Percentiles rank a stretch among this genome's conserved stretches.
Conservation (phyloP, 30 jellyfish, hydroid and myxozoan genomes). For the Aurelia aurita complex sp. Pacific region DNA sequence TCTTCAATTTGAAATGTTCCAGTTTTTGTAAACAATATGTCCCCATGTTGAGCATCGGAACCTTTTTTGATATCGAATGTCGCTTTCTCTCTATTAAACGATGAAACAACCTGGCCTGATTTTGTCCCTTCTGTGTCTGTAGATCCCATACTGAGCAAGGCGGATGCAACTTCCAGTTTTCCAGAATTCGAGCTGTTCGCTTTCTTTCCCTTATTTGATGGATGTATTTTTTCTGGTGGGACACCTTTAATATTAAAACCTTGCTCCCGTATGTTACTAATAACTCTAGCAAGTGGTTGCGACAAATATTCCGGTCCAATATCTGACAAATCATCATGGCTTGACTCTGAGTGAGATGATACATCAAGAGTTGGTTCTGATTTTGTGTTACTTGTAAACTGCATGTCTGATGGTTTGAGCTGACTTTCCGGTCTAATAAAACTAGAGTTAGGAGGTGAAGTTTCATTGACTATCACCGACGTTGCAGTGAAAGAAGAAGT, state of each 20-base stretch:
- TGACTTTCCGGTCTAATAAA: no score
- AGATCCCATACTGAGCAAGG: slow-evolving; percentile 91
- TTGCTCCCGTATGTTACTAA: slow-evolving; percentile 31
- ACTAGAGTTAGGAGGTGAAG: not conserved
- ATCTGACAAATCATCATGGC: not conserved
- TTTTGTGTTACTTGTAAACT: no score
- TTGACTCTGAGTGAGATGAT: not conserved
- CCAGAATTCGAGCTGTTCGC: slow-evolving; percentile 40
- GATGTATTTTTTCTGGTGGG: not conserved
- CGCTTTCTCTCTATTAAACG: slow-evolving; percentile 51
- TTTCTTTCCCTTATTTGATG: slow-evolving; percentile 11
- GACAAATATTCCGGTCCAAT: not conserved
- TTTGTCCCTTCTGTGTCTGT: slow-evolving; percentile 49
- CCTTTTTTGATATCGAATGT: slow-evolving; percentile 62
- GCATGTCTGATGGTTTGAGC: no score
- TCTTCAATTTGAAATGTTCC: slow-evolving; percentile 93
- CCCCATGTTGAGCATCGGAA: slow-evolving; percentile 60
- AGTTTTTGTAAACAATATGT: slow-evolving; percentile 59
- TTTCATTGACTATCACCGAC: not conserved
- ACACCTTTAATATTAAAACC: slow-evolving; percentile 33
- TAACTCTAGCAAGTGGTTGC: slow-evolving; percentile 21
- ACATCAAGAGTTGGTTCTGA: no score
- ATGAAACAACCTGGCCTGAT: slow-evolving; percentile 60
- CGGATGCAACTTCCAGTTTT: slow-evolving; percentile 90
- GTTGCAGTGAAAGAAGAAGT: no score